These are phyloP conservation scores for Dendrophyllia cribrosa DNA, from an alignment of 64 coral and sea anemone species.

Conservation along the genomic window DNA sequence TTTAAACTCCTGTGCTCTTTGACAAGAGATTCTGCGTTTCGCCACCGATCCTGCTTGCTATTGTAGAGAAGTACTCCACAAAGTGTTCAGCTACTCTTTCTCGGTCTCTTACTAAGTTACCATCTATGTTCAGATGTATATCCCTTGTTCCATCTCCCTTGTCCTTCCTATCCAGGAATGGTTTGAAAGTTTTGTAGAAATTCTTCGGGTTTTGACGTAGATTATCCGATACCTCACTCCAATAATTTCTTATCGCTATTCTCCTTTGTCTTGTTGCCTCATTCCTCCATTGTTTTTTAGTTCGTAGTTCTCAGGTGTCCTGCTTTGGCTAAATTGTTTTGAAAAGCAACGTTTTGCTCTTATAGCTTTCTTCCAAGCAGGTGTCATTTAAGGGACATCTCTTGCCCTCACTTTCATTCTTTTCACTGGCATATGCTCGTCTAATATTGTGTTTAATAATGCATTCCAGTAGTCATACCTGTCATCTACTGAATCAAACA, in stretches of 20 bases:
- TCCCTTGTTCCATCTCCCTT: slow-evolving; percentile 5
- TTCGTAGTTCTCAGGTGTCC: too few relatives aligned
- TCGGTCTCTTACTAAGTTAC: not conserved
- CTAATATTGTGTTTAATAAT: not conserved
- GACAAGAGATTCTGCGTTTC: slow-evolving; percentile 4
- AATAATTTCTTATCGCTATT: not conserved
- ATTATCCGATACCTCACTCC: not conserved
- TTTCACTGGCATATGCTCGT: not conserved
- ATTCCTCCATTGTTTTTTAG: too few relatives aligned
- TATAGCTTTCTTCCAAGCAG: not conserved
- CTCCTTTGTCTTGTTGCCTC: too few relatives aligned
- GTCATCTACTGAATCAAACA: not conserved
- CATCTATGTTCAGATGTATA: slow-evolving; percentile 2
- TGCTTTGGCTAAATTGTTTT: too few relatives aligned
- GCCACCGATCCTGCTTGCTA: slow-evolving; percentile 16
- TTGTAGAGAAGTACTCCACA: slow-evolving; percentile 48
- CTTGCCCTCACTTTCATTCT: too few relatives aligned
- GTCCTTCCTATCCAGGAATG: not conserved
- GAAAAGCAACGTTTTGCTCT: not conserved
- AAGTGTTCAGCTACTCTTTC: slow-evolving; percentile 35
- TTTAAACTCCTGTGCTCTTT: slow-evolving; percentile 25
- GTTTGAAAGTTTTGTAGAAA: not conserved
- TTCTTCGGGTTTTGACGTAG: not conserved
- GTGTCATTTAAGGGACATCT: too few relatives aligned
- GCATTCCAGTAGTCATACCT: not conserved